Conservation (phyloP, 2,888 invertebrate genomes). For the Masnerella sp. region DNA sequence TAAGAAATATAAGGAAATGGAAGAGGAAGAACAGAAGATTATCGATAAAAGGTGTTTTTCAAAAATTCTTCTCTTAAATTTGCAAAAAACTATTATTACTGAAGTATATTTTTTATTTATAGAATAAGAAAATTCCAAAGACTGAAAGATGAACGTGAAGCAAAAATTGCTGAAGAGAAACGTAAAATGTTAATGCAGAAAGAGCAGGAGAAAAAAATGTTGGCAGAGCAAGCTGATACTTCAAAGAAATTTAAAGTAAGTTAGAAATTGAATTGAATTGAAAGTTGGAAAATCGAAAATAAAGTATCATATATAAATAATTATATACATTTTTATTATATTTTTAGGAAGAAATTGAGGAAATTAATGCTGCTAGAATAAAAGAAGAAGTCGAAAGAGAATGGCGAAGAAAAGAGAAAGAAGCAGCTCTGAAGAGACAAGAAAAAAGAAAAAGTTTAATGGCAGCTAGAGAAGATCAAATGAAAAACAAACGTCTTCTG, state of each 20-base stretch:
- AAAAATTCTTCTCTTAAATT: too few relatives aligned
- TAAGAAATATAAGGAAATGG: conserved; percentile 81
- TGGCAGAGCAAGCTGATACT: conserved; percentile 67
- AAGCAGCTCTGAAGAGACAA: conserved; percentile 80
- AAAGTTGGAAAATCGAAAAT: too few relatives aligned
- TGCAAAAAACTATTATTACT: too few relatives aligned
- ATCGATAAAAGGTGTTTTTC: conserved; percentile 80
- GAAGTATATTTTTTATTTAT: conserved; percentile 11
- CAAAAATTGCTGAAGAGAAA: conserved; percentile 79
- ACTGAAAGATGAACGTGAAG: conserved; percentile 82
- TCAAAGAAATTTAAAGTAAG: conserved; percentile 66
- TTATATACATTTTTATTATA: conserved; percentile 8
- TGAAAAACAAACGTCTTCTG: conserved; percentile 80
- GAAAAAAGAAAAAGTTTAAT: conserved; percentile 79
- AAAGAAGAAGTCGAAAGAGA: conserved; percentile 84
- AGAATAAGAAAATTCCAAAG: conserved; percentile 82
- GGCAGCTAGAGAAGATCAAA: conserved; percentile 80
- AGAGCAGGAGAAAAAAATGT: conserved; percentile 79
- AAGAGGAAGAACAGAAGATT: conserved; percentile 83
- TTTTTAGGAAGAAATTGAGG: conserved; percentile 79
- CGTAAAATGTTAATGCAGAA: conserved; percentile 80
- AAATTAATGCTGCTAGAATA: conserved; percentile 79
- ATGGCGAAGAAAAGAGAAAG: conserved; percentile 83
- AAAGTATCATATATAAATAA: neutral
- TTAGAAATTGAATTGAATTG: neutral